Evolutionary conservation across 2,888 invertebrate species (phyloP).

Genomic region (Limnephilus rhombicus): DNA sequence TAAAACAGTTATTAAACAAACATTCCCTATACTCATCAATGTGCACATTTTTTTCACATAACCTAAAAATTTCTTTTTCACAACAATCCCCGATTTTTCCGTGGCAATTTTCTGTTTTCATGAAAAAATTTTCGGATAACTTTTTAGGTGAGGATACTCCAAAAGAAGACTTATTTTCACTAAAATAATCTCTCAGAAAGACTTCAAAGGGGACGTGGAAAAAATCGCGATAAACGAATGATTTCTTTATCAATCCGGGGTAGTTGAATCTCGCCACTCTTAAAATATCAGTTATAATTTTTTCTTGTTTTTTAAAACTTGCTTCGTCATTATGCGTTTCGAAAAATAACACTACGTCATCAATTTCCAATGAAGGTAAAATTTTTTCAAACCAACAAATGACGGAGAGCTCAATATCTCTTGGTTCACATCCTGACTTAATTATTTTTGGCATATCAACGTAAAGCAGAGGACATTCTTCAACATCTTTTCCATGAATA

Average conservation of each 20-base stretch:
- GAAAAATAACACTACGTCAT: neutral
- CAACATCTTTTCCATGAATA: neutral
- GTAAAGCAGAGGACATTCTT: neutral
- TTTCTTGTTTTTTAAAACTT: neutral
- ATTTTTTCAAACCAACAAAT: slow-evolving; percentile 21
- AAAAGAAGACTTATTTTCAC: neutral
- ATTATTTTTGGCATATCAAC: neutral
- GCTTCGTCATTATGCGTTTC: neutral
- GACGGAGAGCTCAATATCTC: neutral
- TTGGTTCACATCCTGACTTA: neutral
- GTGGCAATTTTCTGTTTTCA: too few species aligned
- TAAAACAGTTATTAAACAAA: too few species aligned
- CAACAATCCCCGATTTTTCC: too few species aligned
- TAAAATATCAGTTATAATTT: neutral
- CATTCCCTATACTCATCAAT: too few species aligned
- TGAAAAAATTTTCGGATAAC: too few species aligned
- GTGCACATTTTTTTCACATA: too few species aligned
- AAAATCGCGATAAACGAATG: neutral
- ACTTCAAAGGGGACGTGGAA: neutral
- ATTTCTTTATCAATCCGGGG: neutral
- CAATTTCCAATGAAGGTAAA: slow-evolving; percentile 11
- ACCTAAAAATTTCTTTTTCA: too few species aligned
- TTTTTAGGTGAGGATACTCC: too few species aligned
- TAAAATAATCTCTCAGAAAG: neutral
- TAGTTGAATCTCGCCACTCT: neutral